Evolutionary conservation across 37 sponge, comb jelly and placozoan genomes (phyloP).

Genomic region (Tethya wilhelma): DNA sequence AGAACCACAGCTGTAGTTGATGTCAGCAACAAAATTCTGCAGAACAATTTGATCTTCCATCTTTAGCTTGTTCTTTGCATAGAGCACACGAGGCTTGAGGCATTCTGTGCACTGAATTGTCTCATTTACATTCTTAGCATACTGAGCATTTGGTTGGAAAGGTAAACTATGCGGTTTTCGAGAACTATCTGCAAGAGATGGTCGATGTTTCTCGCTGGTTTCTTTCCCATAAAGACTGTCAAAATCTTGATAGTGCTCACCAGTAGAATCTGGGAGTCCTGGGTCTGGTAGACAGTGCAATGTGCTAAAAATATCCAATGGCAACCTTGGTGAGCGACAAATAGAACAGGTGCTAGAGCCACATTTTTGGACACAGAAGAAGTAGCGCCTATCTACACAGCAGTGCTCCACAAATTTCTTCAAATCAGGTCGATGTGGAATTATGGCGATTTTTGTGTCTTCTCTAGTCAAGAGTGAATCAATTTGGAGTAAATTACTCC

Average conservation of each 20-base stretch:
- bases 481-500: not conserved
- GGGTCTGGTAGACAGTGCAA: conserved; percentile 15
- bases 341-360: conserved; percentile 3
- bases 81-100: conserved; percentile 15
- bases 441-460: not conserved
- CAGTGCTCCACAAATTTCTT: conserved; percentile 20
- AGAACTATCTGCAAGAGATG: conserved; percentile 4
- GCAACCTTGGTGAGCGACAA: conserved; percentile 8
- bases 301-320: not conserved
- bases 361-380: conserved; percentile 30
- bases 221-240: not conserved
- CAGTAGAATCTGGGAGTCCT: not conserved
- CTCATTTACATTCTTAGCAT: conserved; percentile 34
- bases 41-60: not conserved
- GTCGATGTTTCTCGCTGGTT: conserved; percentile 5
- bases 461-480: not conserved
- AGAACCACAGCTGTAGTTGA: conserved; percentile 20
- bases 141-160: conserved; percentile 41
- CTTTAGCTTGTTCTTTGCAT: conserved; percentile 15
- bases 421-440: not conserved
- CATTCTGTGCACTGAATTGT: conserved; percentile 9
- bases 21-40: not conserved
- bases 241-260: conserved; percentile 19
- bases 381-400: conserved; percentile 13
- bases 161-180: conserved; percentile 25